Base-by-base conservation (phyloP, 2,888 invertebrate species). In the Lasioglossum zephyrum region DNA sequence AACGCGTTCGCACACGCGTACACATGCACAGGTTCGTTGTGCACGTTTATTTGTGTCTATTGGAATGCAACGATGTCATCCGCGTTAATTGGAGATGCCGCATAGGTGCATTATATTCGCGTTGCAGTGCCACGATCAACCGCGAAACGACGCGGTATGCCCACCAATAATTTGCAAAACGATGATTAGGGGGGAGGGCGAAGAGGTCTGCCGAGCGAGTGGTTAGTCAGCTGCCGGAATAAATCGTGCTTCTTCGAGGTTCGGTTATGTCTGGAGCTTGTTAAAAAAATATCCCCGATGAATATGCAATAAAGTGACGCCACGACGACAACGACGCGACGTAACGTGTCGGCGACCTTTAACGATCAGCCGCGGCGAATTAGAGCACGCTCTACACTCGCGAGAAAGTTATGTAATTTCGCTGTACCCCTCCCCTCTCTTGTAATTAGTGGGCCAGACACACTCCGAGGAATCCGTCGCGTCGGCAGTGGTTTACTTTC, bases 361-460 rank as follows among this genome's bases (percentile, higher is more conserved):
- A 92, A 92, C 90, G 92, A 92, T 91, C 91, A 84, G 41, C 70
- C 75, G 18, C 31, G 75, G 75, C 88, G 92, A 92, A 92, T 92
- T 92, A 92, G 90, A 91, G 86, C 88, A 88, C 70, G 41, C 13
- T 39, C n/a, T 39, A 66, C 85, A 88, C 83, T 89, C 90, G 79
- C 85, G 89, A 81, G 88, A 89, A 89, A 92, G 90, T 92, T 92
- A 91, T 90, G 87, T 89, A 92, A 92, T 92, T 90, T 89, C 81
- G 66, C 81, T 77, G 41, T 5, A 81, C 84, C 88, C 88, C 86
- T 86, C 11, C 11, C n/a, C 57, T 4, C 57, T n/a, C 57, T n/a
- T 57, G 86, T 90, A 91, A 90, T 88, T 91, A 87, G 86, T 87
- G 89, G 82, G 63, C 80, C 74, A 44, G 22, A 63, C 73, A 63